phyloP scores from a whole-genome alignment of 2,113 vertebrate species.

The Cnemophilus loriae region DNA sequence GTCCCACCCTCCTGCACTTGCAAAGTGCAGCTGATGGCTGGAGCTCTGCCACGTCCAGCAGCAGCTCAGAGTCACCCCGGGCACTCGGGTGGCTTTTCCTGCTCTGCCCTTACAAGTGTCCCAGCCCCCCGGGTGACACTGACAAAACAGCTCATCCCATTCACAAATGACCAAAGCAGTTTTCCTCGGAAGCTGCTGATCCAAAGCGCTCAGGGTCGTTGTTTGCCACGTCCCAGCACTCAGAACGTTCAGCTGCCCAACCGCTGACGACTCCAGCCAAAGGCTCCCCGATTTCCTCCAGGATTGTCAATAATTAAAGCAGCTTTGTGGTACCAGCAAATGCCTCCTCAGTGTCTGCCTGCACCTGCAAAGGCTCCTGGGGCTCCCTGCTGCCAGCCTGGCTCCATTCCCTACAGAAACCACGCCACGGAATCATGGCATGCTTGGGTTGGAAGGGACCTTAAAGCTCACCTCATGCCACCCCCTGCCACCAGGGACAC shows the following conservation, averaged over 20 bases:
- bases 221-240: fast-evolving
- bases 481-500: background rate
- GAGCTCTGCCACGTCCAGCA: background rate
- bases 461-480: background rate
- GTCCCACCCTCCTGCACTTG: background rate
- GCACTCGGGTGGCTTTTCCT: fast-evolving
- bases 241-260: background rate
- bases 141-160: background rate
- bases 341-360: background rate
- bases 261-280: background rate
- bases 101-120: background rate
- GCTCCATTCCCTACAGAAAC: fast-evolving
- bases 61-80: background rate
- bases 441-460: background rate
- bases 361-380: background rate
- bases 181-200: background rate
- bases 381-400: background rate
- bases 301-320: background rate
- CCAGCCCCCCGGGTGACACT: background rate
- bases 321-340: background rate
- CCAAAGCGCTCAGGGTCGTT: fast-evolving
- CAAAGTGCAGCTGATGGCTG: background rate
- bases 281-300: background rate
- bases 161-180: fast-evolving
- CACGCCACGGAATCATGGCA: fast-evolving